A percentile compares a stretch with the other conserved stretches of the same genome.
These are phyloP conservation scores for Charina bottae DNA, from an alignment of 2,113 vertebrate species.

Conservation along the genomic window DNA sequence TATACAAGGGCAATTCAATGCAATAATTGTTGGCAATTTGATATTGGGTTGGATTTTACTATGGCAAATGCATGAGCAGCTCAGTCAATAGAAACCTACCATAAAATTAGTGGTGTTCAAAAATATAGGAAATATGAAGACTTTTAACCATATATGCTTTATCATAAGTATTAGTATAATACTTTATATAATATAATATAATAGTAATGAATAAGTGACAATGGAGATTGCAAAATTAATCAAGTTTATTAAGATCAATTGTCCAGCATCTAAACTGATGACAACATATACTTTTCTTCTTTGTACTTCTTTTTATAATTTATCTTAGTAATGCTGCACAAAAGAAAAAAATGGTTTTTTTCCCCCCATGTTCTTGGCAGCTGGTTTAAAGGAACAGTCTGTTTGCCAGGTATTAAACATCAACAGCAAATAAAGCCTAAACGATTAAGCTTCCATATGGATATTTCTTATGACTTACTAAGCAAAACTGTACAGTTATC, in stretches of 20 bases:
- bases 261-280: conserved; percentile 64
- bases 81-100: neutral
- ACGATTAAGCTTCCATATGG: conserved; percentile 63
- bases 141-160: conserved; percentile 59
- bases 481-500: conserved; percentile 36
- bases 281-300: conserved; percentile 78
- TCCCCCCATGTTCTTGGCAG: conserved; percentile 46
- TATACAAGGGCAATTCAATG: neutral
- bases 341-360: conserved; percentile 62
- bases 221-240: conserved; percentile 72
- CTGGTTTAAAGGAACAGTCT: conserved; percentile 57
- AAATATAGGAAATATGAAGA: conserved; percentile 47
- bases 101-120: conserved; percentile 35
- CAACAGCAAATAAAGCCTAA: conserved; percentile 50
- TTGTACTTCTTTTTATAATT: conserved; percentile 73
- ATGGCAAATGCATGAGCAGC: conserved; percentile 15
- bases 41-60: conserved; percentile 4
- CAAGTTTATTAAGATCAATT: conserved; percentile 72
- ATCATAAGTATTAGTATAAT: conserved; percentile 19
- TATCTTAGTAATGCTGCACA: conserved; percentile 72
- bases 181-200: no score
- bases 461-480: conserved; percentile 45
- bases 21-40: neutral
- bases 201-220: conserved; percentile 54
- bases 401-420: conserved; percentile 51